Base-by-base conservation (phyloP, 2,888 invertebrate species). In the Ommatoiulus sabulosus region DNA sequence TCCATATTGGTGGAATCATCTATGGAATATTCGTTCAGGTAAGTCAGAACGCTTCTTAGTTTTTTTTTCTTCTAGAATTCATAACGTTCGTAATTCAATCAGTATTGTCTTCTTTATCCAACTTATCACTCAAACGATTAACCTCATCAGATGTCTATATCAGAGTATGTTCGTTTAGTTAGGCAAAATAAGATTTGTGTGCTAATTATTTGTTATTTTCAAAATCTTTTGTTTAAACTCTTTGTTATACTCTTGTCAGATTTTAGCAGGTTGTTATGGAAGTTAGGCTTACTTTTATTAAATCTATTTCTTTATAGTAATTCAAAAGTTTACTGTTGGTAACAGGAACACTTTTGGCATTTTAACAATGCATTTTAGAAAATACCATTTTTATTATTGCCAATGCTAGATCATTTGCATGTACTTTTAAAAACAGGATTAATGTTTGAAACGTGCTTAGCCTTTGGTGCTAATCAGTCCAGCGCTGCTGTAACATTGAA, bases 1-100 rank as follows among this genome's bases (percentile, higher is more conserved):
- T 80, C 80, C 87, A 17, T 87, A 72, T 80, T 87, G 87, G 87
- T 87, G 87, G 87, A 87, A 87, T 87, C 87, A 87, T 44, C n/a
- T 87, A 5, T 72, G 72, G 80, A 87, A 87, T 43, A 87, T 87
- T 87, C 87, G 80, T 80, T 80, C 87, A 7, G 63, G 87, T 87
- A n/a, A 87, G 87, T 52, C 6, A 52, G 35, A 35, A 35, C 35
- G 1, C 8, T 63, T 17, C 15, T 57, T 17, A 15, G 10, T 57
- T 84, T 43, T 85, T 43, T 85, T 4, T 85, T 85, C 17, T 43
- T 43, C 43, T 35, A 20, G 10, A 4, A 15, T 15, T 52, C 15
- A 17, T 52, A 3, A 35, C 4, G n/a, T n/a, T 84, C 44, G n/a
- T 84, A 84, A 84, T 84, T 84, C 35, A 10, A 84, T 52, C 15